Evolutionary conservation across 1,140 invertebrate species (phyloP).

Genomic region (Orchesella cincta): DNA sequence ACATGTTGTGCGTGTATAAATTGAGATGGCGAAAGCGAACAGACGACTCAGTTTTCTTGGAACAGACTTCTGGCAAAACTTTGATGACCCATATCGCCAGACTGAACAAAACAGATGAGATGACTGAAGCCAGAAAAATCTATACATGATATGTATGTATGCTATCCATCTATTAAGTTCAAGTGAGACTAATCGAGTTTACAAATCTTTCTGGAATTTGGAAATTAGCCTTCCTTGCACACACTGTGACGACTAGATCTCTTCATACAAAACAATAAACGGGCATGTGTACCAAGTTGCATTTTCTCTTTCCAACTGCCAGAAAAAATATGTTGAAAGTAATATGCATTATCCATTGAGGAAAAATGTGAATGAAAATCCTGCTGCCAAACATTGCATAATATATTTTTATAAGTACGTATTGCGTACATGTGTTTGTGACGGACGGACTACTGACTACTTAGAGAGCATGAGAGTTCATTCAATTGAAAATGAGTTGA

Average conservation of each 20-base stretch:
- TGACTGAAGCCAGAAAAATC: not conserved
- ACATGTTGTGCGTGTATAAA: not conserved
- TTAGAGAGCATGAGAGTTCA: too few species aligned
- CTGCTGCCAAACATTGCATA: slow-evolving; percentile 16
- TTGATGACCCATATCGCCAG: slow-evolving; percentile 19
- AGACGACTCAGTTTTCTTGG: slow-evolving; percentile 5
- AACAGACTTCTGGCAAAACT: slow-evolving; percentile 17
- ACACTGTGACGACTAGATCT: not conserved
- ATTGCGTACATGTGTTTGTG: not conserved
- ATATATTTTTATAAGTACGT: too few species aligned
- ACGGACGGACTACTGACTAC: not conserved
- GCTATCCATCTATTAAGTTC: too few species aligned
- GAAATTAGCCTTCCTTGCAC: not conserved
- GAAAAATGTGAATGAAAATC: slow-evolving; percentile 3
- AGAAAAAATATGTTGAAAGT: too few species aligned
- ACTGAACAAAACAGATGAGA: not conserved
- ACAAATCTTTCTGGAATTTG: slow-evolving; percentile 21
- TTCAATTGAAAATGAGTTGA: too few species aligned
- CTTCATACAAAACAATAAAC: too few species aligned
- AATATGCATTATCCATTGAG: too few species aligned
- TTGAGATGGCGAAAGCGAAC: not conserved
- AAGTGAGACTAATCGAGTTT: not conserved
- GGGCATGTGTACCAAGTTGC: too few species aligned
- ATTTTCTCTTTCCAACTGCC: too few species aligned
- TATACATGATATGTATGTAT: not conserved